Base-by-base conservation (phyloP, 2,113 vertebrate species). In the Alaudala cheleensis region DNA sequence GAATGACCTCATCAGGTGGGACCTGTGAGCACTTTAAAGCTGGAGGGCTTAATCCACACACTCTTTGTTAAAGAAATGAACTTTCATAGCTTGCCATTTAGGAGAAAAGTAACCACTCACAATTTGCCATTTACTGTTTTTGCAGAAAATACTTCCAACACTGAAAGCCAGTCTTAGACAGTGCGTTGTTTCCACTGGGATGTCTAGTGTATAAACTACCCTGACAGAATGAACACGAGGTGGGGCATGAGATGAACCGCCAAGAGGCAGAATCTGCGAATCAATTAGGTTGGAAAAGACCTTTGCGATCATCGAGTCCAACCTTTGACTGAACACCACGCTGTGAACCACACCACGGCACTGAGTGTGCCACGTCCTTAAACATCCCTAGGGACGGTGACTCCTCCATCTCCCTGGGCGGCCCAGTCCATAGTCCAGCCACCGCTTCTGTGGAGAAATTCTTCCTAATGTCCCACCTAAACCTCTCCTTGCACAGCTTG, bases 161-260 rank as follows among this genome's bases (percentile, higher is more conserved):
- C 1, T 13, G 42, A 49, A 39, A 14, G 39, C 14, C 45, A 53
- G 2, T 10, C 25, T 37, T 31, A 22, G 29, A 7, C 26, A 18
- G 21, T 3, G n/a, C 0, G 4, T 1, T 21, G 29, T 8, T 62
- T 44, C 62, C 51, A 19, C 10, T 3, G 14, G 28, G 34, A 13
- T 14, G 19, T 5, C 15, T 5, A 15, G 14, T 0, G 7, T 45
- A 54, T 6, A 13, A 54, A 50, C 5, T 1, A 56, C 11, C 10
- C 5, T 15, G 49, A 12, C 33, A 61, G 37, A 40, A 67, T 3
- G 24, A 61, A 57, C 0, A 4, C 12, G 15, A 51, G 16, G 7
- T 1, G 8, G 11, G 26, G n/a, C 22, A 9, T 1, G 23, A 81
- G 20, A 21, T 4, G 22, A 57, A 19, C 0, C 3, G 8, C 6